phyloP scores from a whole-genome alignment of 2,888 invertebrate genomes.

The Euplexia lucipara region DNA sequence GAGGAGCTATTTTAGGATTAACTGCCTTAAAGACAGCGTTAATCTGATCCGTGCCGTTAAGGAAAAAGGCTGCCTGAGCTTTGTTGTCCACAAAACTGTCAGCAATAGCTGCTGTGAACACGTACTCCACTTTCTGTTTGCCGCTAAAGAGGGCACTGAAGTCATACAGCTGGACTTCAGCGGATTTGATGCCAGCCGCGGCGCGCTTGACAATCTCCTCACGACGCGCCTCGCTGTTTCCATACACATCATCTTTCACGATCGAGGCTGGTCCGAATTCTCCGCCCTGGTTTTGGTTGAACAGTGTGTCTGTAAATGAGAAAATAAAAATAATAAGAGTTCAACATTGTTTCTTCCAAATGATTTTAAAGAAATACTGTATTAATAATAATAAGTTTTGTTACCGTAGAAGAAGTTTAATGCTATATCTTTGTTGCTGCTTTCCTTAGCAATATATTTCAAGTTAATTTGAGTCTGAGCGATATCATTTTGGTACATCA shows the following conservation, averaged over 20 bases:
- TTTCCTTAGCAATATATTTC: conserved; percentile 83
- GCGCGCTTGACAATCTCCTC: conserved; percentile 89
- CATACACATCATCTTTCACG: conserved; percentile 73
- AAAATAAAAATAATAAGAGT: not conserved
- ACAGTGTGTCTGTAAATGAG: conserved; percentile 73
- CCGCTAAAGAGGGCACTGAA: conserved; percentile 90
- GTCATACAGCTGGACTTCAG: conserved; percentile 88
- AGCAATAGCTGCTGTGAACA: conserved; percentile 89
- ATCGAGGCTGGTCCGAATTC: conserved; percentile 73
- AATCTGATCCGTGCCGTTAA: conserved; percentile 82
- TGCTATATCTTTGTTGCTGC: conserved; percentile 81
- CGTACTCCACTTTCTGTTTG: conserved; percentile 85
- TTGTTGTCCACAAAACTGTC: conserved; percentile 90
- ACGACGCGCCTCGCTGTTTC: conserved; percentile 87
- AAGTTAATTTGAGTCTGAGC: conserved; percentile 88
- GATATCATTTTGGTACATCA: conserved; percentile 80
- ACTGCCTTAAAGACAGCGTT: conserved; percentile 84
- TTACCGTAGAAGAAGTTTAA: conserved; percentile 82
- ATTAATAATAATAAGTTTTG: conserved; percentile 28
- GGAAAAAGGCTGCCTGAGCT: conserved; percentile 87
- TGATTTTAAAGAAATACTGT: too few species aligned
- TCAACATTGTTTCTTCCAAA: not conserved
- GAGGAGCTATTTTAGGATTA: conserved; percentile 86
- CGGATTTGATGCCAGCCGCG: conserved; percentile 89
- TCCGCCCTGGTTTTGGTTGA: conserved; percentile 78